Conservation (phyloP, 2,113 vertebrate genomes). For the Amphiprion ocellaris region DNA sequence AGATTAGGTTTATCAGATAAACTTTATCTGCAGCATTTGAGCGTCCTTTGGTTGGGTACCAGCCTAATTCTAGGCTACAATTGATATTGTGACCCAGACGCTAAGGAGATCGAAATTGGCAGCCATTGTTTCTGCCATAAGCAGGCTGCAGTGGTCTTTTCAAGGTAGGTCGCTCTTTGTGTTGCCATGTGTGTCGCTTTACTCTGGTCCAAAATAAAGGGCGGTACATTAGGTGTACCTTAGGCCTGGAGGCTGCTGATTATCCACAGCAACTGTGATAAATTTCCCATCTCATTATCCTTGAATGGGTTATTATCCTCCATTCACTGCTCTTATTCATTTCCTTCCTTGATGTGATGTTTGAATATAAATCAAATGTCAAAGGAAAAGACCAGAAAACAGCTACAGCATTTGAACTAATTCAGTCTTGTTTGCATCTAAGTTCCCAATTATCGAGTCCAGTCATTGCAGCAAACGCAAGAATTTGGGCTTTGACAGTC, state of each 20-base stretch:
- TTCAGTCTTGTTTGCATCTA: constrained; percentile 87
- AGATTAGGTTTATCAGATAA: constrained; percentile 77
- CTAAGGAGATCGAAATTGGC: constrained; percentile 40
- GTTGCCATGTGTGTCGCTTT: constrained; percentile 14
- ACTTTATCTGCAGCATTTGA: constrained; percentile 75
- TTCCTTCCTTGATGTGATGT: not conserved
- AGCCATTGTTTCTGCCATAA: constrained; percentile 47
- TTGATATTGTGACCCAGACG: constrained; percentile 58
- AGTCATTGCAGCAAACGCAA: not conserved
- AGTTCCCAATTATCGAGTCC: not conserved
- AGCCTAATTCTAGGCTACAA: constrained; percentile 60
- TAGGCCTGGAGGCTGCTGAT: constrained; percentile 4
- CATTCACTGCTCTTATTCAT: not conserved
- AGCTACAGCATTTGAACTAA: constrained; percentile 87
- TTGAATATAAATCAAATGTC: constrained; percentile 73
- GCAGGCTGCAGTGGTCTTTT: constrained; percentile 37
- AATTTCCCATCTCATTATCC: not conserved
- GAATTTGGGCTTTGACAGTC: too few species aligned
- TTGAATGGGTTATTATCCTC: not conserved
- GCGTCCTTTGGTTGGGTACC: constrained; percentile 63
- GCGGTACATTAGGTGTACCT: not conserved
- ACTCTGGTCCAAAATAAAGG: not conserved
- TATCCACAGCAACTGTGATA: constrained; percentile 14
- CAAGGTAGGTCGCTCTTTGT: constrained; percentile 21
- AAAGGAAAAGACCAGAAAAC: constrained; percentile 88